Evolutionary conservation across 2,113 vertebrate species (phyloP), one percentile per base, ranked within the genome.

Genomic region (Zeus faber): DNA sequence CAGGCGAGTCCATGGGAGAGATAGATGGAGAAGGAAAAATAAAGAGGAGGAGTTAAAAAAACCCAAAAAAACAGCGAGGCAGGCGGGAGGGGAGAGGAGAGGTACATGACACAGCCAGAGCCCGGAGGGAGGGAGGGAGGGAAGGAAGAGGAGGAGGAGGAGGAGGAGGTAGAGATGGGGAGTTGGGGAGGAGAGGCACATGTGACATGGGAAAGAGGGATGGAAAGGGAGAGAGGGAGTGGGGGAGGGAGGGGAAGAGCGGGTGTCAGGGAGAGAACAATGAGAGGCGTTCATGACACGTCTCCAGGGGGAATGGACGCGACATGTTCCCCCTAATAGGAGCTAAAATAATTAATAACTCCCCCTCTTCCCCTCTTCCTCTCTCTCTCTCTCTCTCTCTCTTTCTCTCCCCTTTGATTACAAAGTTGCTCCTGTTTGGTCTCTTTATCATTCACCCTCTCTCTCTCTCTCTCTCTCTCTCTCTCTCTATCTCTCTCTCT

Each of bases 311-410:
- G 62, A 67, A 71, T 70, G 35, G 41, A 64, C 63, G 67, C 53
- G 29, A 67, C 16, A 14, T 65, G 73, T 72, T 80, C 58, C 61
- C 44, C 49, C 67, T 83, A 79, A 84, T 81, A 66, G 65, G 35
- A 71, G 72, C 65, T 64, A 58, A 75, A 78, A 80, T 83, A 77
- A 83, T 79, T 60, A 77, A 80, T 81, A 69, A 78, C 72, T 74
- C 68, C 73, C 47, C 8, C 26, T 16, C 14, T 29, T 26, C 7
- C 45, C n/a, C 3, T 10, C n/a, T 2, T 10, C 6, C 23, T 8
- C 45, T 8, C 13, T 18, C 47, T 18, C n/a, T 3, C 25, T 18
- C 16, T 4, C 7, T n/a, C 25, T 40, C 5, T 26, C 54, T 60
- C 54, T 50, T 33, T 52, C 24, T 47, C 45, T 54, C 25, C 59